Evolutionary conservation across 2,888 invertebrate genomes (phyloP), one percentile per base, ranked within the genome.

Genomic region (Heliconius sara): DNA sequence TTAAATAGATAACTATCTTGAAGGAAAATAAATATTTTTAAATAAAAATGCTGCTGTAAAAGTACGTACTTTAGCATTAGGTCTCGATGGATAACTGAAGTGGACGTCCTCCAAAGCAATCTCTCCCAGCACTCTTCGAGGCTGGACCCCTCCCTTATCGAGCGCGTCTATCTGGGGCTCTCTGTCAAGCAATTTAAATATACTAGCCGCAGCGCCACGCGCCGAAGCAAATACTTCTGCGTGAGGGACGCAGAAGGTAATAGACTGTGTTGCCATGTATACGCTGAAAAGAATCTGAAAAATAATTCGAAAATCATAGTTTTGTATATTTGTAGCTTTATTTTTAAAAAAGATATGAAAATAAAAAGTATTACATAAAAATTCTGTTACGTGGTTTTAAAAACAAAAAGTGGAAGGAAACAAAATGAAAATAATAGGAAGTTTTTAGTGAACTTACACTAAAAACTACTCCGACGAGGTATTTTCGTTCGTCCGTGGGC

Each of bases 51-150:
- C 6, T n/a, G 22, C 9, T 65, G 25, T 63, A 34, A 57, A 13
- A 22, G 4, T 27, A 6, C 43, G n/a, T 88, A 97, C 97, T 92
- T 96, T 95, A 0, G 97, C 96, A 84, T 97, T 97, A 25, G 96
- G 96, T 74, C 98, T 92, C 0, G 98, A 96, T 0, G 98, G 98
- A 89, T 98, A 98, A 76, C 96, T 95, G 88, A 98, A 98, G 85
- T 96, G 94, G 2, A 98, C 96, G 83, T 97, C 95, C 83, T 96
- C 96, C 84, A 98, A 96, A 80, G 95, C 93, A 57, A 98, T 96
- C 74, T 97, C 96, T 0, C 98, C 98, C 5, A 90, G 92, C 0
- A 97, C 95, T 70, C 91, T 88, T n/a, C 91, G 88, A 0, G 97
- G 97, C 34, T 95, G 95, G 10, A 94, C 87, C 1, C 98, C 98